Base-by-base conservation (phyloP, 2,888 invertebrate species). In the Odontomyia ornata region DNA sequence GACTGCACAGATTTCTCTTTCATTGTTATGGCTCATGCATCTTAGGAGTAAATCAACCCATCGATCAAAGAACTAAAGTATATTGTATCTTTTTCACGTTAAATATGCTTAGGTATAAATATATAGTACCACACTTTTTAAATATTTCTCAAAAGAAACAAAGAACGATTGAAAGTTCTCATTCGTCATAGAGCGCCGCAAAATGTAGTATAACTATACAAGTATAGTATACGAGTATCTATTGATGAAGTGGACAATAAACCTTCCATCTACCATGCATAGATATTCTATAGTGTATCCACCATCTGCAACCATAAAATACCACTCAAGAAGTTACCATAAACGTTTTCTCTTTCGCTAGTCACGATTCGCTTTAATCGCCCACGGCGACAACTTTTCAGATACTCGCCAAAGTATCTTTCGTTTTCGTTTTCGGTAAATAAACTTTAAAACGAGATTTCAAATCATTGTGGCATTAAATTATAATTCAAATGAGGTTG, bases 261-360 rank as follows among this genome's bases (percentile, higher is more conserved):
- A 36, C 36, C 36, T 36, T 52, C 18, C 4, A 52, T 52, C 52
- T 4, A 13, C 4, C 5, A 52, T n/a, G 7, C 25, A 60, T 25
- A 60, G 7, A 9, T 9, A 25, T 13, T 9, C 57, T 11, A 60
- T 60, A n/a, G 2, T 21, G 11, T 3, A 60, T 60, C n/a, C n/a
- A 60, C 11, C 57, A n/a, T 18, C 57, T 60, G 57, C 57, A 60
- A 60, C n/a, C 57, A 60, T 60, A 23, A 60, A 60, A 60, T 60
- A 60, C 57, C 57, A 60, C 21, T 60, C 25, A 60, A 60, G 25
- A 60, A 60, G 57, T 60, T 11, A n/a, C 57, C 57, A 25, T 60
- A 60, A 60, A 36, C 36, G 28, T 65, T 65, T 65, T 65, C 65
- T 65, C 65, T 65, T 65, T 65, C 36, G 3, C 18, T 21, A 21